Base-by-base conservation (phyloP, 2,113 vertebrate genomes). In the Microtus montanus region DNA sequence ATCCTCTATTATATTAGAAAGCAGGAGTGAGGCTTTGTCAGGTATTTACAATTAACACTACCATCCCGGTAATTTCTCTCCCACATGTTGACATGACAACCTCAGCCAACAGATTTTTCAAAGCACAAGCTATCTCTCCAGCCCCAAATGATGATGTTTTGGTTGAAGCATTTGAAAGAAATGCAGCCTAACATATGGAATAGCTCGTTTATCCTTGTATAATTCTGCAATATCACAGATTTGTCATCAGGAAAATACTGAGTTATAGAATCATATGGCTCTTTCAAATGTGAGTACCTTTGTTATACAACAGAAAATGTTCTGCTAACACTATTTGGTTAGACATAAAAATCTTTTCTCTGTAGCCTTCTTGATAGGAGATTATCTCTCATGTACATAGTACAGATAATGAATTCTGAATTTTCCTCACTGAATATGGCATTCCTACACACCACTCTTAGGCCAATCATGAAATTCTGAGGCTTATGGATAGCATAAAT, bases 181-280 rank as follows among this genome's bases (percentile, higher is more conserved):
- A 92, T 89, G 20, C 73, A 89, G 8, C 12, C 88, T 74, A 79
- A 20, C 12, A 61, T 24, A 95, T 54, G 47, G 28, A 91, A 92
- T 70, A 75, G 22, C 78, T 94, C 68, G 54, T 80, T 82, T 66
- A 38, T 54, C 2, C n/a, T 30, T n/a, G 20, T 61, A 77, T 74
- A 52, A 94, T 86, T 78, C 70, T 89, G 38, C 63, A 89, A 73
- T 17, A 38, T 66, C 14, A 24, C 52, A 64, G 28, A 84, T 4
- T 87, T 80, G 64, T 66, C 95, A 71, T 91, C 63, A 71, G 28
- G 68, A 86, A 94, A 94, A 94, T 19, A 86, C 24, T 52, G 1
- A 35, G 12, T 83, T 14, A 64, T 47, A n/a, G 19, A 83, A n/a
- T 93, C 68, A 58, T 52, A 86, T 30, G 82, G 14, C 90, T 61